Percentiles rank a stretch among this genome's conserved stretches.
Evolutionary conservation across 2,113 vertebrate genomes (phyloP).

Genomic region (Pelecanus crispus): DNA sequence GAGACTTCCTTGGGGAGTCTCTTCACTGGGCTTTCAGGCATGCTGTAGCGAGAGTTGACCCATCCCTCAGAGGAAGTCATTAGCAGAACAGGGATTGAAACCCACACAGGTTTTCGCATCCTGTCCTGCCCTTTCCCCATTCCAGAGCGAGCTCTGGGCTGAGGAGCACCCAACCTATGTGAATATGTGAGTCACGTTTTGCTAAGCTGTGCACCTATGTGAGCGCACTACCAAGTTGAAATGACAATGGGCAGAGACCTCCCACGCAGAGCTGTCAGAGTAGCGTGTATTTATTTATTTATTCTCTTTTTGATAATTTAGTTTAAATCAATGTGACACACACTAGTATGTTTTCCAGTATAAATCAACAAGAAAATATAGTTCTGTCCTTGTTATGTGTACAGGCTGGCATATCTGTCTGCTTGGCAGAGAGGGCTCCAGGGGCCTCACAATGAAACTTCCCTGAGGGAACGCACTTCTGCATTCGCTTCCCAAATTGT

Average conservation of each 20-base stretch:
- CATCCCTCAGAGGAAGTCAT: background rate
- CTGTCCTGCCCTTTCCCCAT: background rate
- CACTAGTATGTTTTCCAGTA: background rate
- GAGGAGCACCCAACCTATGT: background rate
- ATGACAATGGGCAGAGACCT: conserved; percentile 14
- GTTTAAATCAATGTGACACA: conserved; percentile 41
- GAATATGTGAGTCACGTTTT: conserved; percentile 28
- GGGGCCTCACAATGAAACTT: conserved; percentile 26
- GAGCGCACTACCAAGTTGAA: background rate
- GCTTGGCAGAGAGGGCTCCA: background rate
- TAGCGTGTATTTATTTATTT: conserved; percentile 4
- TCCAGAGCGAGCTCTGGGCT: background rate
- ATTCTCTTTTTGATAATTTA: conserved; percentile 26
- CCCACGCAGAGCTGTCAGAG: background rate
- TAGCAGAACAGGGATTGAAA: background rate
- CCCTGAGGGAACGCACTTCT: conserved; percentile 2
- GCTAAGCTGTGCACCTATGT: conserved; percentile 26
- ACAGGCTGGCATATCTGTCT: background rate
- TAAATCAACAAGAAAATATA: conserved; percentile 43
- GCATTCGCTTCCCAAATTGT: conserved; percentile 13
- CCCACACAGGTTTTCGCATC: background rate
- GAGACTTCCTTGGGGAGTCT: background rate
- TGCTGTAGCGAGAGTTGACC: background rate
- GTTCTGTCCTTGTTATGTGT: conserved; percentile 25
- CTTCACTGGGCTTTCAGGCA: background rate